These are phyloP conservation scores for Aphelenchoides besseyi DNA, from an alignment of 1,140 invertebrate species.

Conservation along the genomic window DNA sequence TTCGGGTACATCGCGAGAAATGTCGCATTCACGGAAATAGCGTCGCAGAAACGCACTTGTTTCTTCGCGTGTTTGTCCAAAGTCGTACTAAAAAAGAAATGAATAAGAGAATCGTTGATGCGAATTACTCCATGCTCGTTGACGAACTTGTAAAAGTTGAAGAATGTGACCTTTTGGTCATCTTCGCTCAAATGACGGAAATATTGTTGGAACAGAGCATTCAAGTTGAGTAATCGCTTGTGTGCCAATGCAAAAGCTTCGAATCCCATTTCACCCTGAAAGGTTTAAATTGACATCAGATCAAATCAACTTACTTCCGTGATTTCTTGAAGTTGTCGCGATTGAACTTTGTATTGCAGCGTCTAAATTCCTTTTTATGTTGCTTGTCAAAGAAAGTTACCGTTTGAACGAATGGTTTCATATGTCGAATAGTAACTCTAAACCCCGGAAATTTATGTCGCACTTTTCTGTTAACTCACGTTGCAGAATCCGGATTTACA, in stretches of 20 bases:
- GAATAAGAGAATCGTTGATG: background rate
- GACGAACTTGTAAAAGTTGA: slow-evolving; percentile 28
- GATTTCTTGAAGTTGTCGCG: slow-evolving; percentile 57
- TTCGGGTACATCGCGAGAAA: slow-evolving; percentile 39
- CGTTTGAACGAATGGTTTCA: slow-evolving; percentile 62
- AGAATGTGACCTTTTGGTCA: slow-evolving; percentile 19
- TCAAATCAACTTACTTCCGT: slow-evolving; percentile 44
- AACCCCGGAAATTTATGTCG: slow-evolving; percentile 16
- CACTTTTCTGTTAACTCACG: slow-evolving; percentile 27
- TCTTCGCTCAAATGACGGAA: slow-evolving; percentile 21
- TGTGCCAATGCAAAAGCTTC: slow-evolving; percentile 46
- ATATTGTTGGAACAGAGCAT: slow-evolving; percentile 32
- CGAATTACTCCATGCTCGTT: slow-evolving; percentile 26
- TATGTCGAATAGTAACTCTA: slow-evolving; percentile 56
- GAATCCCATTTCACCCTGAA: slow-evolving; percentile 50
- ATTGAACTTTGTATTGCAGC: slow-evolving; percentile 59
- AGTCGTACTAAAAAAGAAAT: slow-evolving; percentile 37
- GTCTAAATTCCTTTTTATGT: no score
- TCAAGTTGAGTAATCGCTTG: slow-evolving; percentile 46
- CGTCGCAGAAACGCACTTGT: slow-evolving; percentile 39
- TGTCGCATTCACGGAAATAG: slow-evolving; percentile 49
- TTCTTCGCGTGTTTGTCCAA: slow-evolving; percentile 25
- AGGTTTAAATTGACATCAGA: background rate
- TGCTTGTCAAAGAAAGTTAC: no score
- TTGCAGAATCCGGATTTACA: slow-evolving; percentile 34